Conservation (phyloP, 2,888 invertebrate species). For the Zonitis immaculata region DNA sequence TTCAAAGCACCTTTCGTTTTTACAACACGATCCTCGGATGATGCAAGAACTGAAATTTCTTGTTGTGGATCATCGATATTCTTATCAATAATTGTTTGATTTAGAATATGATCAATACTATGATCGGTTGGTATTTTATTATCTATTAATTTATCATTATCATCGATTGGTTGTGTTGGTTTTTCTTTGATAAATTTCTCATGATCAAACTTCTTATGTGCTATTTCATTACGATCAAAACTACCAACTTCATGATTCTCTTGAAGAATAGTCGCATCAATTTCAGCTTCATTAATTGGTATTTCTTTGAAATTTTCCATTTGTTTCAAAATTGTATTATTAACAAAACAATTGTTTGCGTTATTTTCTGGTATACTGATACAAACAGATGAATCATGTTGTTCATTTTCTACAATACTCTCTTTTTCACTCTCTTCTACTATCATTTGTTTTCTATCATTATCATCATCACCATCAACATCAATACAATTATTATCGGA, state of each 20-base stretch:
- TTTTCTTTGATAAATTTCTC: background rate
- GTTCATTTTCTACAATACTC: background rate
- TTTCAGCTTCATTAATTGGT: background rate
- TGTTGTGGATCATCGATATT: too few relatives aligned
- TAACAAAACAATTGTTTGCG: conserved; percentile 8
- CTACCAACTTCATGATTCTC: background rate
- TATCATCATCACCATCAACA: background rate
- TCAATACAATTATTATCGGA: too few relatives aligned
- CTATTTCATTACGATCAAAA: background rate
- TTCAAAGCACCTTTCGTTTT: conserved; percentile 13
- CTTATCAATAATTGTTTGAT: conserved; percentile 2
- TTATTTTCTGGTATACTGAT: conserved; percentile 20
- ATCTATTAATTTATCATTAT: background rate
- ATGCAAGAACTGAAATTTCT: too few relatives aligned
- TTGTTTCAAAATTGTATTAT: conserved; percentile 18
- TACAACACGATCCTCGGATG: background rate
- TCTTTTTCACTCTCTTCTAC: background rate
- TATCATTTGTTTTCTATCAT: background rate
- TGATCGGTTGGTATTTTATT: conserved; percentile 11
- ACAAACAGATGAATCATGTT: conserved; percentile 3
- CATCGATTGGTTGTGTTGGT: background rate
- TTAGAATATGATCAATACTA: conserved; percentile 13
- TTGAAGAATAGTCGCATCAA: background rate
- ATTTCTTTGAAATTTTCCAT: conserved; percentile 16
- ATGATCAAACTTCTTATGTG: conserved; percentile 1